phyloP scores from a whole-genome alignment of 2,888 invertebrate species.

The Himalopsyche japonica region DNA sequence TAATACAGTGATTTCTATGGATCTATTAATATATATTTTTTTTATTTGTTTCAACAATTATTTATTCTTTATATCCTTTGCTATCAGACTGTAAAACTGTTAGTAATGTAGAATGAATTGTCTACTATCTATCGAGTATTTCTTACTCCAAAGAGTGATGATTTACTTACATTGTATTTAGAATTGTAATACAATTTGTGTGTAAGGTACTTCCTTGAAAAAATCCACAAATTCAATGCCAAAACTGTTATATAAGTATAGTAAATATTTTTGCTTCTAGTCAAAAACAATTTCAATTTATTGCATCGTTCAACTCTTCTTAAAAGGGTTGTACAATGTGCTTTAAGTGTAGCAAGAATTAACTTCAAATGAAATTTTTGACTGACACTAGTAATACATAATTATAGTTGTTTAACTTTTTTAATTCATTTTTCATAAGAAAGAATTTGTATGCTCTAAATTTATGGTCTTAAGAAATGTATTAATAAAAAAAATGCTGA shows the following conservation, averaged over 20 bases:
- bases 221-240: not conserved
- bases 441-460: not conserved
- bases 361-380: not conserved
- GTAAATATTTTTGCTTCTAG: not conserved
- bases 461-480: not conserved
- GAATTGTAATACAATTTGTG: not conserved
- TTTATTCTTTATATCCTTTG: not conserved
- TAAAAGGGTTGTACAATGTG: not conserved
- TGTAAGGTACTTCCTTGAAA: not conserved
- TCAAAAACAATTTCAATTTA: not conserved
- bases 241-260: not conserved
- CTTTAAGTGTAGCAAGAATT: not conserved
- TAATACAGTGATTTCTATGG: not conserved
- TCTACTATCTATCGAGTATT: no score
- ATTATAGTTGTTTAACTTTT: not conserved
- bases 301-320: not conserved
- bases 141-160: not conserved
- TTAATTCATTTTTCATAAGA: not conserved
- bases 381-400: not conserved
- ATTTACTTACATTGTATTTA: not conserved
- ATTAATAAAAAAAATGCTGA: no score
- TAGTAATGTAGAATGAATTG: no score
- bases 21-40: not conserved
- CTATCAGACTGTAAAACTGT: not conserved
- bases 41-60: not conserved